These are phyloP conservation scores for Phaetusa simplex DNA, from an alignment of 2,113 vertebrate genomes.

Conservation along the genomic window DNA sequence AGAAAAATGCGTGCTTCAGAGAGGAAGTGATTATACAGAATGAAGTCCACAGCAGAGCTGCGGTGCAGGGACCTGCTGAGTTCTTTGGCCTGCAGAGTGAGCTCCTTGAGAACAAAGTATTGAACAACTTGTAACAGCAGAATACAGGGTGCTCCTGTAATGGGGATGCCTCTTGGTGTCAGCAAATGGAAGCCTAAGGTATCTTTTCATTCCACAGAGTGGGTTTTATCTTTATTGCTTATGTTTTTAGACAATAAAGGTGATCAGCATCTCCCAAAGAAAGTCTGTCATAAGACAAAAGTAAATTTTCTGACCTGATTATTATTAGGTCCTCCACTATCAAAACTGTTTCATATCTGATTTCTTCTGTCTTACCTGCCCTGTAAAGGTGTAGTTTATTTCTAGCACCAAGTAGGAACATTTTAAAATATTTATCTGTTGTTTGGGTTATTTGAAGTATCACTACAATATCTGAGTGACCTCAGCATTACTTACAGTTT, in stretches of 20 bases:
- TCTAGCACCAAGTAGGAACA: not conserved
- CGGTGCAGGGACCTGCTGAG: not conserved
- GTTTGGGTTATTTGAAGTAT: not conserved
- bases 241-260: not conserved
- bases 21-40: not conserved
- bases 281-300: not conserved
- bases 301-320: not conserved
- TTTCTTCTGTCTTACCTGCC: not conserved
- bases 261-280: not conserved
- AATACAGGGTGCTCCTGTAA: not conserved
- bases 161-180: not conserved
- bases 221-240: not conserved
- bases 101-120: not conserved
- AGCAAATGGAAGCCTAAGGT: not conserved
- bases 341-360: not conserved
- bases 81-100: not conserved
- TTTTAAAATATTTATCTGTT: not conserved
- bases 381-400: not conserved
- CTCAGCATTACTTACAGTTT: not conserved
- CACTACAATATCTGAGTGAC: not conserved
- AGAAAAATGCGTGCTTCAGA: rapidly evolving
- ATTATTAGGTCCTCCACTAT: not conserved
- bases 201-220: not conserved
- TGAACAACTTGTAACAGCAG: not conserved
- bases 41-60: not conserved